These are phyloP conservation scores for Smittia sp. DNA, from an alignment of 2,888 invertebrate species.

Conservation along the genomic window DNA sequence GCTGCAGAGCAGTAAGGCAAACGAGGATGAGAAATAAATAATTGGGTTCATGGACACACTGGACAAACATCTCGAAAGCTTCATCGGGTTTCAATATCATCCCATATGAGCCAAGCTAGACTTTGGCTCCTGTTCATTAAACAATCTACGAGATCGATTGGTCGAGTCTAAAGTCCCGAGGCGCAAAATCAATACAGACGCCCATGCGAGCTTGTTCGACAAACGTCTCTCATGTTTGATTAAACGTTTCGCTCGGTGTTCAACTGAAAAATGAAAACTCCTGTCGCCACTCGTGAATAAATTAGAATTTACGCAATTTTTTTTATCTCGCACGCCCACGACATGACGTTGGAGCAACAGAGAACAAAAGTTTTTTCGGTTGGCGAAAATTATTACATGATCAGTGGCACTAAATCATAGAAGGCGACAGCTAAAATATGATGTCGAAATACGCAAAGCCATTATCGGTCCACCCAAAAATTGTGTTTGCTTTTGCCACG, in stretches of 20 bases:
- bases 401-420: conserved; percentile 39
- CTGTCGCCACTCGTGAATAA: too few relatives aligned
- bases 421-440: conserved; percentile 38
- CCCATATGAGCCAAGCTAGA: too few relatives aligned
- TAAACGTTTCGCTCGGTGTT: too few relatives aligned
- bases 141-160: too few relatives aligned
- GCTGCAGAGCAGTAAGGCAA: background rate
- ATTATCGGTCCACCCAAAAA: conserved; percentile 37
- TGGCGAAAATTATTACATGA: conserved; percentile 39
- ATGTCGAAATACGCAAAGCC: conserved; percentile 39
- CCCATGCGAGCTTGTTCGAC: too few relatives aligned
- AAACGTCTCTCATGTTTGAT: too few relatives aligned
- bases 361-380: background rate
- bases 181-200: too few relatives aligned
- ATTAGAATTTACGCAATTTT: background rate
- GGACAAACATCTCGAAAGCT: too few relatives aligned
- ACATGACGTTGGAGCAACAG: background rate
- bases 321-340: background rate
- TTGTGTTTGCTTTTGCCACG: conserved; percentile 34
- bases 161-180: too few relatives aligned
- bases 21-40: background rate
- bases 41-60: conserved; percentile 17
- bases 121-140: too few relatives aligned
- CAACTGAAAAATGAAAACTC: too few relatives aligned
- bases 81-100: too few relatives aligned